phyloP scores from a whole-genome alignment of 2,888 invertebrate genomes.

The Stenichneumon culpator region DNA sequence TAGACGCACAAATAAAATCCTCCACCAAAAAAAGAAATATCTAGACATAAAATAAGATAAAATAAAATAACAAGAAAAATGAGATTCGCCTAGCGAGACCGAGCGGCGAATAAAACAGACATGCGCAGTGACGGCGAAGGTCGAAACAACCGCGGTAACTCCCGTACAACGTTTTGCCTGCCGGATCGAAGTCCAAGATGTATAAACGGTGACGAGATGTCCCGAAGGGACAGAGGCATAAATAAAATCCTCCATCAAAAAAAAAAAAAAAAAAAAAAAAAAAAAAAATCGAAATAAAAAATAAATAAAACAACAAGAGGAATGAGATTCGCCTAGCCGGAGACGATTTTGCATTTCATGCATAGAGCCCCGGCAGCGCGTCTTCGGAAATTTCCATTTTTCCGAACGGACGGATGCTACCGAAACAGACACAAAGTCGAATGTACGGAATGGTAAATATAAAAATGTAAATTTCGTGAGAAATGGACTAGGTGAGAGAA shows the following conservation, averaged over 20 bases:
- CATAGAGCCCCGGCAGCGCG: background rate
- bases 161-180: background rate
- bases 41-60: slow-evolving; percentile 19
- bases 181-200: background rate
- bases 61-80: background rate
- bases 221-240: background rate
- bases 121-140: background rate
- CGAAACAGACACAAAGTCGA: slow-evolving; percentile 12
- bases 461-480: slow-evolving; percentile 15
- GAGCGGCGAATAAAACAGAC: background rate
- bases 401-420: background rate
- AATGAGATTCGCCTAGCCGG: background rate
- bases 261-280: background rate
- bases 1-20: background rate
- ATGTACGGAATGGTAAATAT: slow-evolving; percentile 18
- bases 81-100: no score
- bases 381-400: slow-evolving; percentile 43
- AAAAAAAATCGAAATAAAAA: slow-evolving; percentile 21
- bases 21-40: background rate
- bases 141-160: background rate
- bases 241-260: background rate
- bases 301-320: background rate
- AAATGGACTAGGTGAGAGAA: slow-evolving; percentile 21
- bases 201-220: slow-evolving; percentile 1
- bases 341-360: slow-evolving; percentile 26